These are phyloP conservation scores for Steinernema feltiae DNA, from an alignment of 1,140 invertebrate species.

Conservation along the genomic window DNA sequence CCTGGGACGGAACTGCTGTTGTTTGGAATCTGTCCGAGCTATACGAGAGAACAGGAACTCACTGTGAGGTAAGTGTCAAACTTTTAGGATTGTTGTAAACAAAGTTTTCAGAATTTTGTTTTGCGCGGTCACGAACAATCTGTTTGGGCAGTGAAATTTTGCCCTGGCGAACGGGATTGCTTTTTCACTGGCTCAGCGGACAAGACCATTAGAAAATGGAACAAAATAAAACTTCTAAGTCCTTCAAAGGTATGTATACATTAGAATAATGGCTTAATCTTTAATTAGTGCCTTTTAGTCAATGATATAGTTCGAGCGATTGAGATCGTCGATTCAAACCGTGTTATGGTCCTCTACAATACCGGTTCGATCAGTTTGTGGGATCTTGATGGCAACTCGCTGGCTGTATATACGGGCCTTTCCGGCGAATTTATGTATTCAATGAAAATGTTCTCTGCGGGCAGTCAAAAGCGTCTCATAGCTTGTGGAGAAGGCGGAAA, in stretches of 20 bases:
- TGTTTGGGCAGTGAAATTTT: conserved; percentile 81
- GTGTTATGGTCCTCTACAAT: neutral
- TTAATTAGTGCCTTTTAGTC: too few relatives aligned
- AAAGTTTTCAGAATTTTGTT: conserved; percentile 21
- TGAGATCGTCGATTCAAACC: neutral
- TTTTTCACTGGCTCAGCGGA: conserved; percentile 71
- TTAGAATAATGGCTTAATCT: too few relatives aligned
- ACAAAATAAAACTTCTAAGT: too few relatives aligned
- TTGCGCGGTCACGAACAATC: conserved; percentile 70
- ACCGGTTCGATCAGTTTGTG: neutral
- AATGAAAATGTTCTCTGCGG: neutral
- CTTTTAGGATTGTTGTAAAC: neutral
- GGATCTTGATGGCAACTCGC: neutral
- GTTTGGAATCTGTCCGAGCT: conserved; percentile 44
- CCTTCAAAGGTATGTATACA: too few relatives aligned
- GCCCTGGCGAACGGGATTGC: conserved; percentile 43
- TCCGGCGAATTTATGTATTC: neutral
- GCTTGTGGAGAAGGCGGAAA: conserved; percentile 79
- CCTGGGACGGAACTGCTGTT: conserved; percentile 46
- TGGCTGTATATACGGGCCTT: neutral
- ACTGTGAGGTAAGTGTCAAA: conserved; percentile 8
- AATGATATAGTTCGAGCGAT: neutral
- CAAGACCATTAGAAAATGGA: conserved; percentile 79
- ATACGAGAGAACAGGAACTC: conserved; percentile 5
- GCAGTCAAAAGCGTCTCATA: conserved; percentile 62